These are phyloP conservation scores for Arbacia lixula DNA, from an alignment of 53 echinoderm and acorn worm species.

Conservation along the genomic window DNA sequence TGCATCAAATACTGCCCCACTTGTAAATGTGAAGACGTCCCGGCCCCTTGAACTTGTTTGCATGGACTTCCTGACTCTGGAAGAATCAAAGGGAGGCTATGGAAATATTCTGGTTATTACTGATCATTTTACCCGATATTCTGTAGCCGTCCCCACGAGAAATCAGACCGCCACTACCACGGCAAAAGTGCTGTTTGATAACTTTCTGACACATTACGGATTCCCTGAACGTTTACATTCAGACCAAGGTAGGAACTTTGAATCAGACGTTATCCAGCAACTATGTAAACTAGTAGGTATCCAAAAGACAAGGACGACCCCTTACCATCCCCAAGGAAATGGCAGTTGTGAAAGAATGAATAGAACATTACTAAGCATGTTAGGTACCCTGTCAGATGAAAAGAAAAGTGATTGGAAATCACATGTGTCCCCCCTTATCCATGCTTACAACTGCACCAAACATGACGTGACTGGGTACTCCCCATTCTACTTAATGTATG, in stretches of 20 bases:
- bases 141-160: slow-evolving; percentile 58
- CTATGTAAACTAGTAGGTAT: slow-evolving; percentile 47
- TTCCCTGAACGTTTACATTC: slow-evolving; percentile 70
- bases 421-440: slow-evolving; percentile 59
- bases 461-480: slow-evolving; percentile 61
- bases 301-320: slow-evolving; percentile 54
- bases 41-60: slow-evolving; percentile 54
- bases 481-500: slow-evolving; percentile 71
- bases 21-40: slow-evolving; percentile 19
- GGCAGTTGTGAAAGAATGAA: slow-evolving; percentile 63
- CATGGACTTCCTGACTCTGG: slow-evolving; percentile 43
- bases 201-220: slow-evolving; percentile 70
- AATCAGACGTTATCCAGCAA: slow-evolving; percentile 46
- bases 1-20: slow-evolving; percentile 3
- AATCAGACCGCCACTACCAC: slow-evolving; percentile 69
- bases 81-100: slow-evolving; percentile 56
- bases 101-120: slow-evolving; percentile 60
- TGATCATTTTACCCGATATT: slow-evolving; percentile 74
- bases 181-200: slow-evolving; percentile 62
- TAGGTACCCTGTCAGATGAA: slow-evolving; percentile 39
- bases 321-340: slow-evolving; percentile 70
- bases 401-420: slow-evolving; percentile 65
- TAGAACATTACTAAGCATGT: slow-evolving; percentile 59
- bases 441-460: slow-evolving; percentile 66
- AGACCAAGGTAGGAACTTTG: slow-evolving; percentile 70